Evolutionary conservation across 2,113 vertebrate species (phyloP).

Genomic region (Salvator merianae): DNA sequence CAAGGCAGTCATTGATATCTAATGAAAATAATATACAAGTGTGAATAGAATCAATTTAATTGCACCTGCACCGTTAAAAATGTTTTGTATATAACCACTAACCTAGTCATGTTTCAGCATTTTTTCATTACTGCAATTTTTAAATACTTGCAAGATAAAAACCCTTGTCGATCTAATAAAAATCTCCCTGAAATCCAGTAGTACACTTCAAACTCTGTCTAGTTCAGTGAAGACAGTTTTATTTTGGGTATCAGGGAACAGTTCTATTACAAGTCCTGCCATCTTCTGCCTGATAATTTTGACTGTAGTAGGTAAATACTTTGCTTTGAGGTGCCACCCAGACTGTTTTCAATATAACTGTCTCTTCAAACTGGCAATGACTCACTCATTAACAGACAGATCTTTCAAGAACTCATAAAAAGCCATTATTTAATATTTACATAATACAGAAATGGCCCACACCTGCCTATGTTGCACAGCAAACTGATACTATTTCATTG

Average conservation of each 20-base stretch:
- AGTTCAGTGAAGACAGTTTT: neutral
- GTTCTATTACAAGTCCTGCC: neutral
- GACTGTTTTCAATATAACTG: neutral
- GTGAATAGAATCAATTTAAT: conserved; percentile 1
- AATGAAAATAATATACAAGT: conserved; percentile 36
- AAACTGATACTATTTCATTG: neutral
- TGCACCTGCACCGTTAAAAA: too few relatives aligned
- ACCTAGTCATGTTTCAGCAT: neutral
- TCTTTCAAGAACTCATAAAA: neutral
- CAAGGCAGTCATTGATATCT: conserved; percentile 93
- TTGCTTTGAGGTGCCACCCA: neutral
- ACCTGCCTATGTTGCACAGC: neutral
- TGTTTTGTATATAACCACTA: too few relatives aligned
- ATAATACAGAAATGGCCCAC: neutral
- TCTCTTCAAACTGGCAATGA: neutral
- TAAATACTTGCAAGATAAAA: neutral
- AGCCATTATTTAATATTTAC: neutral
- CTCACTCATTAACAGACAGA: neutral
- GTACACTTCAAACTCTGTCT: neutral
- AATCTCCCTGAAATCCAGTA: neutral
- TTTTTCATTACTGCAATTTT: neutral
- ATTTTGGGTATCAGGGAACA: neutral
- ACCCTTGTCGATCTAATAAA: neutral
- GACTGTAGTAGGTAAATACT: too few relatives aligned
- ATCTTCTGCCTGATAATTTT: neutral